phyloP scores from a whole-genome alignment of 1,140 invertebrate species.

The Eupeodes corollae region DNA sequence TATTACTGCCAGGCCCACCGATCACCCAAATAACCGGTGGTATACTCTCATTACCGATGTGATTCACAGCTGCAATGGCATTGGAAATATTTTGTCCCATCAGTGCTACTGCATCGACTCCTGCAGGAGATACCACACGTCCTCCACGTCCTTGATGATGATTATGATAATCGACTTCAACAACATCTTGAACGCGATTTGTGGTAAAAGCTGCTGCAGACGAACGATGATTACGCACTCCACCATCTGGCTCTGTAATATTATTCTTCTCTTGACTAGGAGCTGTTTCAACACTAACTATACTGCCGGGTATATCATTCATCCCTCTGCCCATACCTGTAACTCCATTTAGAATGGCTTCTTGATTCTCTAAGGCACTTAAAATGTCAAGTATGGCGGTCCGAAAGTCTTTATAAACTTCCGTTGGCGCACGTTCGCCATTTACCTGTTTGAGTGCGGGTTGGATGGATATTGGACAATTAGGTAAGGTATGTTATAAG shows the following conservation, averaged over 20 bases:
- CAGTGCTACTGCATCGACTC: conserved; percentile 7
- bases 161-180: no score
- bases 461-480: no score
- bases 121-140: conserved; percentile 6
- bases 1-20: conserved; percentile 70
- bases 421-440: conserved; percentile 67
- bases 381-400: conserved; percentile 59
- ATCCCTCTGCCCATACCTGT: conserved; percentile 42
- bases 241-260: conserved; percentile 22
- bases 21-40: conserved; percentile 68
- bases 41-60: conserved; percentile 33
- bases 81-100: conserved; percentile 4
- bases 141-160: neutral
- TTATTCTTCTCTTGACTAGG: conserved; percentile 38
- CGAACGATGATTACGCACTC: conserved; percentile 2
- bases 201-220: conserved; percentile 16
- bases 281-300: conserved; percentile 45
- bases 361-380: conserved; percentile 49
- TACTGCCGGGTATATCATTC: conserved; percentile 46
- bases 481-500: neutral
- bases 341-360: conserved; percentile 46
- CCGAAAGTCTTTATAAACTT: conserved; percentile 71
- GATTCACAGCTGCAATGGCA: conserved; percentile 10
- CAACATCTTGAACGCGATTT: no score
- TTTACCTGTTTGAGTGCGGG: conserved; percentile 55